Evolutionary conservation across 2,797 vertebrate species (phyloP), one percentile per base, ranked within the genome.

Genomic region (Phrynocephalus vlangalii): DNA sequence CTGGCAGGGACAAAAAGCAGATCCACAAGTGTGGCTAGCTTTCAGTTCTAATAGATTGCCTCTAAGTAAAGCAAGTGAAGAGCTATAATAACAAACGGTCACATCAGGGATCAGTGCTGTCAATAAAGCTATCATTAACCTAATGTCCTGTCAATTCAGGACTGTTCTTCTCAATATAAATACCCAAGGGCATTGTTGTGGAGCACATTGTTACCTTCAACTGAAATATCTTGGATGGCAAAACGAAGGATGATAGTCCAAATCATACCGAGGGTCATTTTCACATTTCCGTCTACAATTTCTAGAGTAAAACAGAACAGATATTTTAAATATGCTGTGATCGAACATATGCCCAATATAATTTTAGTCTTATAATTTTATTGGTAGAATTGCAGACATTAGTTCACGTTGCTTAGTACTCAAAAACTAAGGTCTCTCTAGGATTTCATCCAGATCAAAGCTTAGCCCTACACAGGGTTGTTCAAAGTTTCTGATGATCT

Each of bases 171-270:
- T 38, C 66, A 79, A 87, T 26, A 6, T 38, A 50, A 82, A 79
- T 70, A 68, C 80, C 92, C 38, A 73, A 85, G 67, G 0, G 48
- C 1, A 22, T 20, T 26, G 71, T 79, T 48, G 11, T 67, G 75
- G 9, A 24, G 0, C 2, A 18, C 18, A 18, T n/a, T 90, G 91
- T 97, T 95, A 99, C 99, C 99, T 98, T 99, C 99, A 87, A 99
- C 98, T 92, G 98, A 98, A 96, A 99, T 99, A 94, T 99, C 99
- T 93, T 99, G 99, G 93, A 99, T 99, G 91, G 99, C 99, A 56
- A 99, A 99, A 94, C 99, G 98, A 88, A 99, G 98, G 92, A 99
- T 99, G 94, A 99, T 99, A 70, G 99, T 99, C 99, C 99, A 99
- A 94, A 99, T 99, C 99, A 99, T 99, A 93, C 99, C 99, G 87